Percentiles rank a stretch among this genome's conserved stretches.
Conservation (phyloP, 2,797 vertebrate species). For the Craterocephalus amniculus region DNA sequence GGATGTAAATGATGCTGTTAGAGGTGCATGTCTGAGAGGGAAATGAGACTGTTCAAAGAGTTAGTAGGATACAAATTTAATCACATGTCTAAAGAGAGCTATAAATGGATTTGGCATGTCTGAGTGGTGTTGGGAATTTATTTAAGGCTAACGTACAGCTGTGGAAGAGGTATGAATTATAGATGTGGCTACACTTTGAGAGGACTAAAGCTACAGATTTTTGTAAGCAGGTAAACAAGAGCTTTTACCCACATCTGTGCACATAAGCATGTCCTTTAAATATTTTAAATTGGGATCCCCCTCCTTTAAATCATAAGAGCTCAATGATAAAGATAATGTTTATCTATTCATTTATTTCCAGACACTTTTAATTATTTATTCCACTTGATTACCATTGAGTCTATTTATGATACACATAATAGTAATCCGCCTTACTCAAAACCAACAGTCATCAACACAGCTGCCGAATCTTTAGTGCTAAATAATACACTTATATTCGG, state of each 20-base stretch:
- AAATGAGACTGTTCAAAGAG: constrained; percentile 43
- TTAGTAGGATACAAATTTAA: constrained; percentile 27
- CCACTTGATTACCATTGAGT: not conserved
- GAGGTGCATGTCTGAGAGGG: constrained; percentile 22
- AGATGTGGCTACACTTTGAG: not conserved
- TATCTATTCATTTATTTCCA: too few relatives aligned
- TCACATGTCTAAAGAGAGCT: constrained; percentile 39
- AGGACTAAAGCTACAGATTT: not conserved
- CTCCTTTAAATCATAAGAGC: too few relatives aligned
- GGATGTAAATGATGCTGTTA: constrained; percentile 57
- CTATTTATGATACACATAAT: not conserved
- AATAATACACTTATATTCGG: not conserved
- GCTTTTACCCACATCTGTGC: not conserved
- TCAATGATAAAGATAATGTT: too few relatives aligned
- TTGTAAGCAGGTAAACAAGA: not conserved
- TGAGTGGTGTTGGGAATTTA: constrained; percentile 26
- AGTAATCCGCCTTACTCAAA: not conserved
- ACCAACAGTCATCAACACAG: not conserved
- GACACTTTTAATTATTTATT: not conserved
- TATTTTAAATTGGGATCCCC: not conserved
- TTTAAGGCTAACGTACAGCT: constrained; percentile 18
- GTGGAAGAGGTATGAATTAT: not conserved
- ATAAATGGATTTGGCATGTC: constrained; percentile 39
- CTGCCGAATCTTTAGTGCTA: not conserved
- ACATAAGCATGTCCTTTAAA: not conserved